Percentiles rank a stretch among this genome's conserved stretches.
Conservation (phyloP, 2,797 vertebrate species). For the Uromys caudimaculatus region DNA sequence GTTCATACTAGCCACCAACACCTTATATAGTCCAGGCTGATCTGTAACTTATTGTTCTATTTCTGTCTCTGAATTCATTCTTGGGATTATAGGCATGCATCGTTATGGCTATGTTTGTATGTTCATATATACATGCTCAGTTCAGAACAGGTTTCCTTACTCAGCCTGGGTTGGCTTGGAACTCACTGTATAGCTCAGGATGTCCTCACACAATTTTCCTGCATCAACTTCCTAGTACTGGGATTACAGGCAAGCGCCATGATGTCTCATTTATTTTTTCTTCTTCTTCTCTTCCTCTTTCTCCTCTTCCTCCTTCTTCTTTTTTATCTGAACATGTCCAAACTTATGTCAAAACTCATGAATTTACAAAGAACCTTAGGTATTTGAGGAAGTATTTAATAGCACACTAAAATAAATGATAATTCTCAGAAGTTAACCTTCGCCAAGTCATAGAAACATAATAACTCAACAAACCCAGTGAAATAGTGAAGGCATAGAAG, state of each 20-base stretch:
- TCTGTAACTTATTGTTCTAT: not conserved
- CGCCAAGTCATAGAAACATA: not conserved
- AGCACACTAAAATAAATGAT: not conserved
- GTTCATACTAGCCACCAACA: not conserved
- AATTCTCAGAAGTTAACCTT: not conserved
- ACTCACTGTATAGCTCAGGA: not conserved
- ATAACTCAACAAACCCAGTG: not conserved
- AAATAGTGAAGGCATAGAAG: not conserved
- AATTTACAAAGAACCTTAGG: slow-evolving; percentile 25
- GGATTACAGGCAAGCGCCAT: not conserved
- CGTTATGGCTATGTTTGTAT: not conserved
- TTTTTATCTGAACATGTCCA: not conserved
- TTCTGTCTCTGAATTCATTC: not conserved
- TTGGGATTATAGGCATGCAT: not conserved
- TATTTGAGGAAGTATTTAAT: not conserved
- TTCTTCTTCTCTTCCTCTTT: too few relatives aligned
- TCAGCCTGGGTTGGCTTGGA: not conserved
- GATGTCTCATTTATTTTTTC: not conserved
- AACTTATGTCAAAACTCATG: slow-evolving; percentile 37
- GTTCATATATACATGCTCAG: not conserved
- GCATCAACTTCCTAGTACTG: not conserved
- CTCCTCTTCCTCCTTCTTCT: too few relatives aligned
- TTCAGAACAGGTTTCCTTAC: not conserved
- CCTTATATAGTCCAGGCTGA: not conserved
- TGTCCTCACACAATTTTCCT: not conserved